phyloP scores from a whole-genome alignment of 2,797 vertebrate species.

The Rhinogobio ventralis region DNA sequence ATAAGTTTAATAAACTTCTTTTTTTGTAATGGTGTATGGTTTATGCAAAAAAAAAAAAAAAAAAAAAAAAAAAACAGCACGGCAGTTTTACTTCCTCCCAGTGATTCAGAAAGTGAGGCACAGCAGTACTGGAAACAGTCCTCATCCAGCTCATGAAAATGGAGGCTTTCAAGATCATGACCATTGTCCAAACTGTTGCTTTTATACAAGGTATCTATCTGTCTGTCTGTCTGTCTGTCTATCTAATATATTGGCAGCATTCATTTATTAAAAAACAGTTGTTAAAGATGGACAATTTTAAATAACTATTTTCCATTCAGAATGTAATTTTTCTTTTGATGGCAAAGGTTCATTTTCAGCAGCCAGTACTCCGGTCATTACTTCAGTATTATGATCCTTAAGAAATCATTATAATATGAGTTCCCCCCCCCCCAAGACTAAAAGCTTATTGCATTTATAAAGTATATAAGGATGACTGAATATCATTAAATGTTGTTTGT shows the following conservation, averaged over 20 bases:
- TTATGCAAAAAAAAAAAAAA: not conserved
- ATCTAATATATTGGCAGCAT: not conserved
- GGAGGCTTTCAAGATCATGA: conserved; percentile 40
- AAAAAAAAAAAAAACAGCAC: not conserved
- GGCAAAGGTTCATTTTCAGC: too few relatives aligned
- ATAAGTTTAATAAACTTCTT: not conserved
- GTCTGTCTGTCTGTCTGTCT: not conserved
- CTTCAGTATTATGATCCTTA: too few relatives aligned
- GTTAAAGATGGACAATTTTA: too few relatives aligned
- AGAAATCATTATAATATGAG: too few relatives aligned
- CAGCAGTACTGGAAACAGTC: not conserved
- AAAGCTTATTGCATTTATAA: not conserved
- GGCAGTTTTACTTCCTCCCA: conserved; percentile 8
- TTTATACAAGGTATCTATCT: conserved; percentile 42
- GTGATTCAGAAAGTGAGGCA: not conserved
- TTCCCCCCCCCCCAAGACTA: too few relatives aligned
- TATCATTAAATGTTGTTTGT: not conserved
- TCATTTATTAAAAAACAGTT: not conserved
- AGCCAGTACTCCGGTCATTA: too few relatives aligned
- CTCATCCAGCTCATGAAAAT: conserved; percentile 31
- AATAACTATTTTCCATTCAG: not conserved
- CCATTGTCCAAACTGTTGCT: conserved; percentile 35
- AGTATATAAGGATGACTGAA: not conserved
- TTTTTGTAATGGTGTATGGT: not conserved
- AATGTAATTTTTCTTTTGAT: not conserved